phyloP scores from a whole-genome alignment of 2,888 invertebrate species.

The Cheilosia vernalis region DNA sequence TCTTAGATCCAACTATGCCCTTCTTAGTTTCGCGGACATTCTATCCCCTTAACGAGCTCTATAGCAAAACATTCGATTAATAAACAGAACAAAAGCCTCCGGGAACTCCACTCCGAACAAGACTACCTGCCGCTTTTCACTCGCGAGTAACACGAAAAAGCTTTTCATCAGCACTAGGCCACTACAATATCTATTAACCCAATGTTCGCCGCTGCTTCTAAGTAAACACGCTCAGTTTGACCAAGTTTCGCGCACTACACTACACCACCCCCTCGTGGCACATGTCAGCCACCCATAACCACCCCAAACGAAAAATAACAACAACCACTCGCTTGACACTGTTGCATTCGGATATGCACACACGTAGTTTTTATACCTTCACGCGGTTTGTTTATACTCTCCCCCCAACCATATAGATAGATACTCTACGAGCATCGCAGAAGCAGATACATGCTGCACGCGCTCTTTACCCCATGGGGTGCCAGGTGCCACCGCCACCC shows the following conservation, averaged over 20 bases:
- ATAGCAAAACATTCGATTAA: not conserved
- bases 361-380: constrained; percentile 38
- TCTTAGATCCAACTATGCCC: not conserved
- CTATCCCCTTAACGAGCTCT: too few relatives aligned
- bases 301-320: constrained; percentile 12
- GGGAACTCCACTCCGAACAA: not conserved
- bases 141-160: constrained; percentile 50
- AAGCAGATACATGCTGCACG: constrained; percentile 7
- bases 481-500: too few relatives aligned
- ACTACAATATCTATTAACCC: constrained; percentile 67
- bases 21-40: not conserved
- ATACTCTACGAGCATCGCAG: constrained; percentile 15
- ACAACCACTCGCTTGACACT: constrained; percentile 68
- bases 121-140: constrained; percentile 32
- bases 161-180: constrained; percentile 38
- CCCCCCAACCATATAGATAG: constrained; percentile 22
- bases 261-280: not conserved
- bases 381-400: constrained; percentile 71
- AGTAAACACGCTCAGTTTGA: constrained; percentile 47
- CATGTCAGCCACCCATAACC: not conserved
- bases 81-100: not conserved
- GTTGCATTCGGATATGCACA: constrained; percentile 69
- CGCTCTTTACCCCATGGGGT: not conserved
- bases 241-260: constrained; percentile 31
- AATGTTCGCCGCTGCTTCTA: constrained; percentile 43